Evolutionary conservation across 2,113 vertebrate species (phyloP), one percentile per base, ranked within the genome.

Genomic region (Puffinus mauretanicus): DNA sequence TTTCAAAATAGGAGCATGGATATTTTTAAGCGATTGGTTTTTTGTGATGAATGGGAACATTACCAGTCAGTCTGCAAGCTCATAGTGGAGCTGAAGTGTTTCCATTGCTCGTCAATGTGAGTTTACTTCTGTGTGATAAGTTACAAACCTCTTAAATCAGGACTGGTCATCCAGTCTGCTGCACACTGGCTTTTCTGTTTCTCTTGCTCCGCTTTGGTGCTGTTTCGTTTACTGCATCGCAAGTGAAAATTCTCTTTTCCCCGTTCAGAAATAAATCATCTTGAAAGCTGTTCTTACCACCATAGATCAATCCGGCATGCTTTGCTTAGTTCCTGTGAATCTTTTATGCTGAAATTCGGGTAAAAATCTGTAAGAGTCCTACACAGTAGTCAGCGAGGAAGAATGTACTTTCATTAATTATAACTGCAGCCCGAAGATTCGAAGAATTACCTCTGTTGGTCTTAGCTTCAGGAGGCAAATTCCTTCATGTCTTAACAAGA

Each of bases 401-500:
- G 77, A 93, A 82, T 71, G 49, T 75, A 26, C 52, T 86, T 85
- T 51, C 20, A 21, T 93, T 88, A 49, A 52, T 75, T 93, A 24
- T 16, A 92, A 44, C 44, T 82, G 52, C 57, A 91, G 70, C 70
- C 32, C 49, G 65, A 85, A 90, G 86, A 92, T 81, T 44, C 4
- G 1, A 86, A 91, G 75, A 88, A 44, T 83, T 88, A 47, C 6
- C 1, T 52, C 5, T 49, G 27, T 73, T 2, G 2, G 40, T 82
- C 69, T 86, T 89, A 40, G 52, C 57, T 92, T 88, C 27, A 44
- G n/a, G 16, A 84, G 34, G 49, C 69, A 78, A 84, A 94, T 81
- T 87, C 44, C 32, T 72, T 40, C 86, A n/a, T 49, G 77, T 52
- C 69, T 79, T 88, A 90, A 91, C 60, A 93, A 64, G 69, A 75